Percentiles rank a stretch among this genome's conserved stretches.
phyloP scores from a whole-genome alignment of 2,797 vertebrate genomes.

The Forpus xanthops region DNA sequence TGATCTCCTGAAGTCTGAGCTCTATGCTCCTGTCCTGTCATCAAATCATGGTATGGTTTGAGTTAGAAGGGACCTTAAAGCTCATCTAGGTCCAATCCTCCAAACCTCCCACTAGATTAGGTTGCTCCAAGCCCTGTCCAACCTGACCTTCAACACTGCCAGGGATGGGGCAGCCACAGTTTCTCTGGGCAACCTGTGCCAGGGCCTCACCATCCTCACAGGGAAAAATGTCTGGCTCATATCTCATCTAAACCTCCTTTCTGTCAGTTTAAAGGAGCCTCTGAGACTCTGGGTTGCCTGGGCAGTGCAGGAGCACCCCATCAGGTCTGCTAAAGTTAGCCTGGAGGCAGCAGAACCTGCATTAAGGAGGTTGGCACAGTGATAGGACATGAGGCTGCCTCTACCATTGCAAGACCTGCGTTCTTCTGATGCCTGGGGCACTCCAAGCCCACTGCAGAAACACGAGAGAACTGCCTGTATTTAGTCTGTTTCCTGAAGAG shows the following conservation, averaged over 20 bases:
- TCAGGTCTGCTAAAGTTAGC: background rate
- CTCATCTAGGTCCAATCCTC: background rate
- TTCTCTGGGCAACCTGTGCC: too few species aligned
- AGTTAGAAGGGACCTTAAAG: too few species aligned
- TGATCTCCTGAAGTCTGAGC: background rate
- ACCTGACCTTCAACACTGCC: background rate
- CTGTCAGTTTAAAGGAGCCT: background rate
- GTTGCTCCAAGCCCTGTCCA: background rate
- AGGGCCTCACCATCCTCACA: background rate
- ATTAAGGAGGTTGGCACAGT: accelerated
- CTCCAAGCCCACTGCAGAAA: background rate
- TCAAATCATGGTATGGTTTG: background rate
- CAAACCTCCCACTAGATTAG: background rate
- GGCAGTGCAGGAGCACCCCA: background rate
- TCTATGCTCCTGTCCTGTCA: background rate
- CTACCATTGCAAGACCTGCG: background rate
- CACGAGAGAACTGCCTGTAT: background rate
- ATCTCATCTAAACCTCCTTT: background rate
- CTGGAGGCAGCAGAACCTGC: background rate
- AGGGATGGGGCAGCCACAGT: background rate
- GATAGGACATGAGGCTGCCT: background rate
- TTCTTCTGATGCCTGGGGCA: background rate
- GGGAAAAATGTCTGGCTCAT: background rate
- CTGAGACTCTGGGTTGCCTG: background rate
- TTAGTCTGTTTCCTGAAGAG: background rate